Percentiles rank a stretch among this genome's conserved stretches.
Evolutionary conservation across 2,113 vertebrate genomes (phyloP).

Genomic region (human (Homo sapiens)): DNA sequence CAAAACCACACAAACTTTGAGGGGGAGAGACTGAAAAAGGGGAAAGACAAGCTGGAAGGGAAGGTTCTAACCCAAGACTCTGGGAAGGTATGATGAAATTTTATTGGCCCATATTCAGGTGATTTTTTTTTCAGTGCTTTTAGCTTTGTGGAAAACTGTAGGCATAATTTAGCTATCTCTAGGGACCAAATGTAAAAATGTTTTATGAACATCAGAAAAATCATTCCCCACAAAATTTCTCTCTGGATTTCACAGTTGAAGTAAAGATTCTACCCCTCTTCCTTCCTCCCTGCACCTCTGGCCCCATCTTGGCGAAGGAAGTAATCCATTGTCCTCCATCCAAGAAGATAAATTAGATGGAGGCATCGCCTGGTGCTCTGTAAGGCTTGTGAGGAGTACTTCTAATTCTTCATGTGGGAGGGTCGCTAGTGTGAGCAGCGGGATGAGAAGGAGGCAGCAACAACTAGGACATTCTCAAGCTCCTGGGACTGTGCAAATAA

Average conservation of each 20-base stretch:
- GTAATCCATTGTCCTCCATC: not conserved
- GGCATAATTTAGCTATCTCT: not conserved
- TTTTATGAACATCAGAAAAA: conserved; percentile 24
- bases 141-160: not conserved
- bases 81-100: not conserved
- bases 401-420: not conserved
- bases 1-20: not conserved
- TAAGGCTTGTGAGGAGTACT: not conserved
- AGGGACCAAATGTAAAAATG: conserved; percentile 29
- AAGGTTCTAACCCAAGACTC: not conserved
- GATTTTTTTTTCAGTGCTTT: not conserved
- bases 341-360: not conserved
- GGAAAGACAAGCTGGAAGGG: not conserved
- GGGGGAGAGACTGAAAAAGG: not conserved
- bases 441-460: no score
- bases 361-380: no score
- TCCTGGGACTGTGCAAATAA: not conserved
- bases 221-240: not conserved
- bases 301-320: not conserved
- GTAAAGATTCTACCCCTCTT: not conserved
- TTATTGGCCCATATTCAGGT: not conserved
- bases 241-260: not conserved
- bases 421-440: no score
- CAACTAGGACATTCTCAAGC: not conserved
- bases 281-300: not conserved